Evolutionary conservation across 1,140 invertebrate genomes (phyloP).

Genomic region (Galleria mellonella): DNA sequence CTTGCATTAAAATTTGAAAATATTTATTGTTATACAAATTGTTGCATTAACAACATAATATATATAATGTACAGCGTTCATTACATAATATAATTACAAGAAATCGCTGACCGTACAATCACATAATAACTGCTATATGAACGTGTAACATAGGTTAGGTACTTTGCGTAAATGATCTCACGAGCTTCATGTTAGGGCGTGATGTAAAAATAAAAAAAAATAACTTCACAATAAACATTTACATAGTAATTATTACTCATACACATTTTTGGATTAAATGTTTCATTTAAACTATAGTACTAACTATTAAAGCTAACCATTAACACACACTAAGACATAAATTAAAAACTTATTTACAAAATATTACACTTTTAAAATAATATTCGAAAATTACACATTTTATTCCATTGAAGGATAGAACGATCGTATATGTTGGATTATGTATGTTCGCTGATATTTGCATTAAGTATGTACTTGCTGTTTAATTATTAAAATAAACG

Average conservation of each 20-base stretch:
- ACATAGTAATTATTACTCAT: slow-evolving; percentile 33
- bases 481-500: slow-evolving; percentile 1
- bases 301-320: slow-evolving; percentile 68
- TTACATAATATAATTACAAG: slow-evolving; percentile 33
- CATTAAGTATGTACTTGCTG: slow-evolving; percentile 4
- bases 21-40: slow-evolving; percentile 62
- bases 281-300: slow-evolving; percentile 45
- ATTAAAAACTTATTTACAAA: slow-evolving; percentile 67
- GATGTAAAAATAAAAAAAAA: slow-evolving; percentile 36
- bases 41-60: slow-evolving; percentile 41
- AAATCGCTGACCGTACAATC: slow-evolving; percentile 6
- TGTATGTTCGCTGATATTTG: slow-evolving; percentile 3
- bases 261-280: slow-evolving; percentile 65
- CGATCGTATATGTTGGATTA: slow-evolving; percentile 17
- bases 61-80: slow-evolving; percentile 50
- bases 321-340: slow-evolving; percentile 56
- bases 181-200: slow-evolving; percentile 1
- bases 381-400: slow-evolving; percentile 6
- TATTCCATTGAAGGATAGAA: slow-evolving; percentile 2
- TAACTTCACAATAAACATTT: slow-evolving; percentile 9
- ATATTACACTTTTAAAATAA: slow-evolving; percentile 47
- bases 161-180: background rate
- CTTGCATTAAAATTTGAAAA: slow-evolving; percentile 28
- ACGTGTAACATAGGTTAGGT: slow-evolving; percentile 17
- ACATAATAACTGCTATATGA: slow-evolving; percentile 20